Evolutionary conservation across 1,140 invertebrate species (phyloP).

Genomic region (Stegodyphus dumicola): DNA sequence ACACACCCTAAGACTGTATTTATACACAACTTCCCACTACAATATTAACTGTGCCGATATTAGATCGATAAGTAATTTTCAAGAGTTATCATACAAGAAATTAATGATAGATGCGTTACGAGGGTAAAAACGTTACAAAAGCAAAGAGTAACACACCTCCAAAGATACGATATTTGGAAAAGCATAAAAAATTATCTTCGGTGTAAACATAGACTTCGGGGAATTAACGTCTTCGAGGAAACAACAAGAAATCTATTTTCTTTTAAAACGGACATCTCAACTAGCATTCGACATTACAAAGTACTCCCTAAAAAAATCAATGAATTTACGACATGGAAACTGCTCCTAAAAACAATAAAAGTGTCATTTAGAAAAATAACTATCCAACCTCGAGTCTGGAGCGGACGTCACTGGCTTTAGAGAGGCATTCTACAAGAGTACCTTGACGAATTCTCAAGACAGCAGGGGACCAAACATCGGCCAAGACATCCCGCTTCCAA

Average conservation of each 20-base stretch:
- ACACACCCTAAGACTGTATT: too few relatives aligned
- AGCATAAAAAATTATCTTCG: background rate
- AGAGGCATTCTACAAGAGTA: background rate
- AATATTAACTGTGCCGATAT: too few relatives aligned
- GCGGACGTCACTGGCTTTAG: background rate
- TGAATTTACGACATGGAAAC: conserved; percentile 23
- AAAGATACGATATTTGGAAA: background rate
- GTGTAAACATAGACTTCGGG: background rate
- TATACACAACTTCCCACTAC: too few relatives aligned
- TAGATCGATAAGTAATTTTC: too few relatives aligned
- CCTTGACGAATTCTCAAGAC: conserved; percentile 44
- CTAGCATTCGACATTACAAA: conserved; percentile 4
- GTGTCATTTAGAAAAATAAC: conserved; percentile 36
- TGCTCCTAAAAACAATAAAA: conserved; percentile 24
- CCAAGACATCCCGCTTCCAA: background rate
- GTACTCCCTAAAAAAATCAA: conserved; percentile 8
- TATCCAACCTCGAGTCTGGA: background rate
- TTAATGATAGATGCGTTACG: too few relatives aligned
- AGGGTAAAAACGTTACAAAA: too few relatives aligned
- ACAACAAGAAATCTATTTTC: too few relatives aligned
- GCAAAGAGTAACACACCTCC: background rate
- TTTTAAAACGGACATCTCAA: background rate
- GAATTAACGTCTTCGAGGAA: too few relatives aligned
- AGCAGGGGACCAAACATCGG: conserved; percentile 13
- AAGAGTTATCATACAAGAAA: too few relatives aligned